Evolutionary conservation across 2,888 invertebrate species (phyloP).

Genomic region (Venustoraphidia nigricollis): DNA sequence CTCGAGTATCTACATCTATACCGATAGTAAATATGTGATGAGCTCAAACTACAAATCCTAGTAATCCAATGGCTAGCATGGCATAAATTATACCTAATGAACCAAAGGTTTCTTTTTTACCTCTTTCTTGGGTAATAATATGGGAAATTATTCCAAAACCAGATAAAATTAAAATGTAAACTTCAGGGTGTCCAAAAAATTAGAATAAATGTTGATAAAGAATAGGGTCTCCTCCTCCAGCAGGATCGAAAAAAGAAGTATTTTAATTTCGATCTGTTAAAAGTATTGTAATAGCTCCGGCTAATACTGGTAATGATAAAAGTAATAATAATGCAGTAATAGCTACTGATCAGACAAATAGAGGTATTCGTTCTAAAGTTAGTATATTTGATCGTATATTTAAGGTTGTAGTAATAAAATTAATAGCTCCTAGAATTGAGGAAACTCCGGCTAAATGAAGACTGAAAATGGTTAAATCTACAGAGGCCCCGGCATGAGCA

Average conservation of each 20-base stretch:
- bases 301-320: conserved; percentile 57
- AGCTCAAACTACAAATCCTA: conserved; percentile 74
- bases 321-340: conserved; percentile 49
- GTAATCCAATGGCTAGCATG: conserved; percentile 64
- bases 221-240: conserved; percentile 67
- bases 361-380: conserved; percentile 44
- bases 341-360: conserved; percentile 60
- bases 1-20: conserved; percentile 69
- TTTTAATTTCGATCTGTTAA: conserved; percentile 67
- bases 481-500: conserved; percentile 48
- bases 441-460: conserved; percentile 59
- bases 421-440: conserved; percentile 60
- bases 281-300: conserved; percentile 66
- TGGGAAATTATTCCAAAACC: conserved; percentile 72
- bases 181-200: conserved; percentile 80
- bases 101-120: conserved; percentile 61
- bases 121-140: conserved; percentile 57
- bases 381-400: conserved; percentile 49
- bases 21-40: conserved; percentile 78
- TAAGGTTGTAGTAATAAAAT: conserved; percentile 63
- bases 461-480: conserved; percentile 64
- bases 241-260: conserved; percentile 67
- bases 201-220: conserved; percentile 74
- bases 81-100: conserved; percentile 65
- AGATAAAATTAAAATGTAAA: conserved; percentile 73